phyloP scores from a whole-genome alignment of 2,888 invertebrate species.

The Hypselothyrea guttata region DNA sequence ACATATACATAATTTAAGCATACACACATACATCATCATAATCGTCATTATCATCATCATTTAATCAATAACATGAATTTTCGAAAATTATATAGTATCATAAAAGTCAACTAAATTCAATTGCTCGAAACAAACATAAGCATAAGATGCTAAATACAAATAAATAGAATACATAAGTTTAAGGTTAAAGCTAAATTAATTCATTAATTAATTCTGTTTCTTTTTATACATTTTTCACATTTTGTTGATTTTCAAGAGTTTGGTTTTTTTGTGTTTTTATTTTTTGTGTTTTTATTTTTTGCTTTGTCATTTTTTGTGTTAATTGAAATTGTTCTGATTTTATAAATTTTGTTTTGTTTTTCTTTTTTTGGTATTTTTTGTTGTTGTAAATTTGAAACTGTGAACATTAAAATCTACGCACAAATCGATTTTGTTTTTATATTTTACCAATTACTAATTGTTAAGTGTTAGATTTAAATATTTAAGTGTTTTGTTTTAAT shows the following conservation, averaged over 20 bases:
- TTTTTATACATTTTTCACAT: slow-evolving; percentile 52
- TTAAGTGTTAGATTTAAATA: slow-evolving; percentile 43
- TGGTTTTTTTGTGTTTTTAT: slow-evolving; percentile 72
- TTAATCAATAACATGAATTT: slow-evolving; percentile 6
- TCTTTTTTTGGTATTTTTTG: slow-evolving; percentile 1
- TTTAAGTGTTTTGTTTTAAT: slow-evolving; percentile 44
- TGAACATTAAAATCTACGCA: slow-evolving; percentile 73
- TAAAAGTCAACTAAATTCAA: too few species aligned
- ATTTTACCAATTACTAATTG: slow-evolving; percentile 54
- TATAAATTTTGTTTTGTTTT: slow-evolving; percentile 8
- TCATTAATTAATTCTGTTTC: slow-evolving; percentile 40
- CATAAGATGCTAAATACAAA: slow-evolving; percentile 28
- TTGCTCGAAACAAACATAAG: slow-evolving; percentile 16
- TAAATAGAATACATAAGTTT: slow-evolving; percentile 50
- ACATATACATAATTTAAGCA: slow-evolving; percentile 42
- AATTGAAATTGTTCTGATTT: too few species aligned
- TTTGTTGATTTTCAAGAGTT: slow-evolving; percentile 62
- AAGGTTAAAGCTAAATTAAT: slow-evolving; percentile 47
- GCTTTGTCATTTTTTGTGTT: slow-evolving; percentile 29
- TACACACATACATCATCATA: slow-evolving; percentile 34
- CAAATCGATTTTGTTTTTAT: slow-evolving; percentile 37
- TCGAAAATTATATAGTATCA: too few species aligned
- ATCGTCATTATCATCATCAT: slow-evolving; percentile 10
- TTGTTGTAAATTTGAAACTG: slow-evolving; percentile 62
- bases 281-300: slow-evolving; percentile 39